A percentile compares a stretch with the other conserved stretches of the same genome.
These are phyloP conservation scores for Amiota mariae DNA, from an alignment of 2,888 invertebrate species.

Conservation along the genomic window DNA sequence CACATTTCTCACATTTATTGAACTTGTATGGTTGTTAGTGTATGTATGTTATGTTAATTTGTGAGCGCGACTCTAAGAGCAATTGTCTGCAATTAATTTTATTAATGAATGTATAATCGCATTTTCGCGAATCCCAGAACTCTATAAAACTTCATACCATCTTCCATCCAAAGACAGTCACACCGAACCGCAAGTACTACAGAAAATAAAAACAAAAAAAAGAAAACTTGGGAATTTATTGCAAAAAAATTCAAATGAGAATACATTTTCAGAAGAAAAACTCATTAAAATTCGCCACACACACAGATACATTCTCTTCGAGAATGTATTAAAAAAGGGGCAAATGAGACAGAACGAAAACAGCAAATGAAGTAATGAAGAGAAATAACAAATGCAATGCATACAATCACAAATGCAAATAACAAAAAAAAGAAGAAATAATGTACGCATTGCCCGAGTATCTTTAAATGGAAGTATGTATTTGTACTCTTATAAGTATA, in stretches of 20 bases:
- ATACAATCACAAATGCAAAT: slow-evolving; percentile 2
- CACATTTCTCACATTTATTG: too few relatives aligned
- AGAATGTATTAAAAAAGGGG: neutral
- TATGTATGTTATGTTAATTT: too few relatives aligned
- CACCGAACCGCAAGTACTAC: neutral
- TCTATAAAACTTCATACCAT: neutral
- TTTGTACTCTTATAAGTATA: slow-evolving; percentile 48
- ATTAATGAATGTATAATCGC: slow-evolving; percentile 68
- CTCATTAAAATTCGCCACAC: slow-evolving; percentile 62
- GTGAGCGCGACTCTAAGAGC: slow-evolving; percentile 22
- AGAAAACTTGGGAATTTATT: slow-evolving; percentile 38
- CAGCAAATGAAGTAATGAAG: slow-evolving; percentile 42
- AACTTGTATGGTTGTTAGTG: too few relatives aligned
- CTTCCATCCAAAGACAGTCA: neutral
- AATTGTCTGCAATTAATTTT: slow-evolving; percentile 67
- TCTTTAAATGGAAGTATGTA: neutral
- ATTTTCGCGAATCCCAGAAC: slow-evolving; percentile 53
- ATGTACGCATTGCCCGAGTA: too few relatives aligned
- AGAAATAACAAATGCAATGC: slow-evolving; percentile 30
- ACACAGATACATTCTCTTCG: slow-evolving; percentile 12
- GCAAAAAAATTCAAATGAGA: slow-evolving; percentile 65
- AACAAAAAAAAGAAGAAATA: too few relatives aligned
- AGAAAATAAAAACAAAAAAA: slow-evolving; percentile 31
- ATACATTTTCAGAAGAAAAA: slow-evolving; percentile 68
- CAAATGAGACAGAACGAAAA: slow-evolving; percentile 40